Conservation (phyloP, 92 coral and sea anemone genomes). For the Zoanthus solanderi region DNA sequence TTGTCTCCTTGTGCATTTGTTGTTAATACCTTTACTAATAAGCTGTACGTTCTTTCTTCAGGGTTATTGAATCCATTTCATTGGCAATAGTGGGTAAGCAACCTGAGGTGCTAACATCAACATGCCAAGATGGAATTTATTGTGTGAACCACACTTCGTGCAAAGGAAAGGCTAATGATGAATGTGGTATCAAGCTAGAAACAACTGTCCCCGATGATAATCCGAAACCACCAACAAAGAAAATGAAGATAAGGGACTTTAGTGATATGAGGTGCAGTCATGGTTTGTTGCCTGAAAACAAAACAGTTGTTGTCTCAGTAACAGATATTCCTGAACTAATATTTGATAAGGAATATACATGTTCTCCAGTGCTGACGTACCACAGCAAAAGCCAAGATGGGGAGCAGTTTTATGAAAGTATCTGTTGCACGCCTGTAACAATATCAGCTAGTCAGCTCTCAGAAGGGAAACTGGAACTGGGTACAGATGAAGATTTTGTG, state of each 20-base stretch:
- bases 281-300: slow-evolving; percentile 60
- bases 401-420: slow-evolving; percentile 19
- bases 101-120: slow-evolving; percentile 33
- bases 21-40: not conserved
- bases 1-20: not conserved
- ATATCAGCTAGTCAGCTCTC: slow-evolving; percentile 52
- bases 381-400: slow-evolving; percentile 24
- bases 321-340: slow-evolving; percentile 63
- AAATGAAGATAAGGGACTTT: slow-evolving; percentile 30
- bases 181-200: not conserved
- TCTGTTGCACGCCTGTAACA: slow-evolving; percentile 59
- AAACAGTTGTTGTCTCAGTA: slow-evolving; percentile 56
- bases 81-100: slow-evolving; percentile 49
- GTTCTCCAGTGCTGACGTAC: slow-evolving; percentile 73
- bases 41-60: not conserved
- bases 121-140: not conserved
- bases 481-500: slow-evolving; percentile 27
- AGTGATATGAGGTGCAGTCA: not conserved
- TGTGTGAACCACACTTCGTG: not conserved
- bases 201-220: not conserved
- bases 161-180: not conserved
- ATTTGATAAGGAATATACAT: slow-evolving; percentile 28
- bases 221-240: slow-evolving; percentile 51
- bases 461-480: slow-evolving; percentile 43
- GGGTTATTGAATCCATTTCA: slow-evolving; percentile 49